Base-by-base conservation (phyloP, 2,797 vertebrate species). In the Zonotrichia albicollis region DNA sequence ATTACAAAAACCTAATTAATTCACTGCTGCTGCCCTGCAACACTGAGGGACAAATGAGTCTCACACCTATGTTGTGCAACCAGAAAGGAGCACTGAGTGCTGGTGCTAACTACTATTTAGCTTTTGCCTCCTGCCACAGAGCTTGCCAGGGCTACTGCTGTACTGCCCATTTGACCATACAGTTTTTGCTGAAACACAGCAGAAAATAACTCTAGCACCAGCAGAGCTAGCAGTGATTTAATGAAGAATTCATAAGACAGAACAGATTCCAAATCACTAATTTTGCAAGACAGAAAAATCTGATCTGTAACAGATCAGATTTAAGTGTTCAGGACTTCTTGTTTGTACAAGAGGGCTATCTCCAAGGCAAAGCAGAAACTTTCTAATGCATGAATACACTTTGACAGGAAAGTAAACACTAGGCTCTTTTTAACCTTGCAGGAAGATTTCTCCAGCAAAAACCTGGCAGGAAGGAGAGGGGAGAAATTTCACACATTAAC, bases 401-500 rank as follows among this genome's bases (percentile, higher is more conserved):
- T 48, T 21, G 58, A 38, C n/a, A 57, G 75, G 26, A 84, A 91
- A 87, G 60, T n/a, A 72, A 94, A 76, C 23, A 48, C 22, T 19
- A 81, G 38, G 79, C 9, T 16, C 48, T 62, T 60, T 82, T 60
- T 70, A 86, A 86, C 53, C 53, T 87, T 67, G 51, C 17, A 75
- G 71, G 67, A 91, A 29, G 40, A 55, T 53, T 93, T 85, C 65
- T 68, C 65, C 21, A 58, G 75, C 34, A 75, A 83, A 93, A 94
- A 62, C 45, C 78, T 78, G 66, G 36, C 9, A 2, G 55, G 25
- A 81, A 86, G n/a, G 36, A 87, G 34, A 77, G 90, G 54, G 72
- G 78, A 92, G 78, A 92, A 65, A 89, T 94, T 94, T 93, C 75
- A 61, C 1, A 0, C 89, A 92, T 95, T 93, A 95, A 96, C 93